Base-by-base conservation (phyloP, 1,140 invertebrate species). In the Maniola jurtina region DNA sequence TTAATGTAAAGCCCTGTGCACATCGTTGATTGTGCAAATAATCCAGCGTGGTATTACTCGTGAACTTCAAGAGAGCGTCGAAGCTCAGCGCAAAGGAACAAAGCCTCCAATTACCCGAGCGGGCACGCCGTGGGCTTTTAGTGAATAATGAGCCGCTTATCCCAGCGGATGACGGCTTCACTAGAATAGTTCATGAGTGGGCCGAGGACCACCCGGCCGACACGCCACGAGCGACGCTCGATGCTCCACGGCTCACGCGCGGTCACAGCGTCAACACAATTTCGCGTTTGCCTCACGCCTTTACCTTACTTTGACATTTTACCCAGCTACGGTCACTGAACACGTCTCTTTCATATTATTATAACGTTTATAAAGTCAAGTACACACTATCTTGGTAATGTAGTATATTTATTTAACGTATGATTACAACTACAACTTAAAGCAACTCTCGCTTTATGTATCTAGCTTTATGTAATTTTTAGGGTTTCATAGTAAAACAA, bases 131-230 rank as follows among this genome's bases (percentile, higher is more conserved):
- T 88, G 85, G 83, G 85, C 88, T 89, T 89, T 90, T 88, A 88
- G 85, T 88, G 84, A 86, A 88, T 90, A 88, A 90, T 90, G 85
- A 87, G 84, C 80, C 82, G 84, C 80, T 86, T 86, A 88, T 86
- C 79, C 83, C 73, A 66, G 66, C 60, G 76, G 78, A 81, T 84
- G 84, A 85, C 74, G 79, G 80, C 76, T 83, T 80, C 82, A 78
- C 79, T 85, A 76, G 78, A 80, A 86, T 81, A 78, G 81, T 83
- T 83, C 74, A 80, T 75, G 77, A 86, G 83, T 79, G 79, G 80
- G 80, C 72, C 64, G 77, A 70, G 65, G 82, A 84, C 82, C 84
- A 84, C 83, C 78, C 81, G 79, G 61, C 64, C 62, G 54, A 58
- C 62, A 60, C 61, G 62, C 68, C 62, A 54, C 67, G 61, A 45